Base-by-base conservation (phyloP, 2,113 vertebrate species). In the Tiliqua scincoides region DNA sequence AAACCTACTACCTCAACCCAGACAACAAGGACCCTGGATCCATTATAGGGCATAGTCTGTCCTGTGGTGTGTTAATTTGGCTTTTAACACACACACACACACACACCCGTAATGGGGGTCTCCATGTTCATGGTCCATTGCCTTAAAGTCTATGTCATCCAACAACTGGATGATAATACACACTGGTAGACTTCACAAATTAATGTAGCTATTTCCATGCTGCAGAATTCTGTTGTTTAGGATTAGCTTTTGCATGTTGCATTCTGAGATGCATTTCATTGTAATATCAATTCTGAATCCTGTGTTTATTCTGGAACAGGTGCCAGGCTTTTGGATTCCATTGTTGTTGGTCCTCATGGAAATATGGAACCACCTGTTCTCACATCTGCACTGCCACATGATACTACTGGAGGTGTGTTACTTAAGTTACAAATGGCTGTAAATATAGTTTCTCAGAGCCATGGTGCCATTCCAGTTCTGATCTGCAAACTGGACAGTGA, bases 261-360 rank as follows among this genome's bases (percentile, higher is more conserved):
- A 21, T 35, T 87, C 43, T 87, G 70, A 48, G 23, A 32, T 30
- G 63, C 63, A 5, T 25, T 57, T 63, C 79, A 18, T 52, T 82
- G 10, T 79, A 1, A 0, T 12, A 32, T 27, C 1, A 75, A 43
- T 74, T 21, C 21, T 78, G 10, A 65, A n/a, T 61, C 27, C n/a
- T 43, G 23, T 25, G 0, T 23, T 70, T 80, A 74, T 79, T 43
- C 75, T 59, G 23, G 43, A 71, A 84, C 80, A 89, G 80, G 89
- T 21, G 30, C 84, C 43, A 59, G 61, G n/a, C 23, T 82, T 48
- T 2, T 78, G 37, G 65, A 67, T 48, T 85, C 76, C 21, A 82
- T 87, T 78, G 17, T 67, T 25, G 18, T 86, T 52, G 17, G 21
- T 17, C 11, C 88, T 35, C 87, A 82, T 15, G 86, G 84, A 79